Evolutionary conservation across 2,113 vertebrate genomes (phyloP), one percentile per base, ranked within the genome.

Genomic region (Perca flavescens): DNA sequence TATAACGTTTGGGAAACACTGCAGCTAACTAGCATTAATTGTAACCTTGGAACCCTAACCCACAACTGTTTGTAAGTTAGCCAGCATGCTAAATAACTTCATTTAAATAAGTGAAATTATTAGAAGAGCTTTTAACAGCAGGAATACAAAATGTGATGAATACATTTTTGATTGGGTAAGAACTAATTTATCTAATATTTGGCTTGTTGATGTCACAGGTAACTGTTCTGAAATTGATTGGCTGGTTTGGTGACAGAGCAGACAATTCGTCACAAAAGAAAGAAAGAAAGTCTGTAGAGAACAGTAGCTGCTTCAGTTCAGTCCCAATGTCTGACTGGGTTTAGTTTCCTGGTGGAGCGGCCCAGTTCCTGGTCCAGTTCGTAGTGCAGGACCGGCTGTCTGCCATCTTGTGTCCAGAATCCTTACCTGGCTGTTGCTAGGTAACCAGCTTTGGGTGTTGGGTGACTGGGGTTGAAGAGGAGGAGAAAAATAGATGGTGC

Each of bases 171-270:
- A 28, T 13, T 9, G 28, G 65, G 28, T 36, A 8, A 28, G 6
- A 7, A 62, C 4, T 5, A 2, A 17, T 2, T 46, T 2, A 36
- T 34, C 19, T 16, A 1, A 2, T 47, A 13, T 25, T 36, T 49
- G 61, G 36, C 21, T 69, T 49, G 61, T 2, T 49, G 60, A 28
- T 10, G 22, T 43, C 31, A 49, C 16, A 61, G 21, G n/a, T 40
- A 15, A 4, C 40, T 5, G 31, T 19, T 54, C 17, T 53, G 6
- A 15, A 15, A 66, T 17, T 70, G 78, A 89, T 78, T 80, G 86
- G 76, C 85, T 76, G 79, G 73, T 79, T 79, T 58, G 53, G 47
- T 28, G 46, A 61, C 79, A 52, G 64, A 43, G 21, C 11, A 36
- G 40, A 28, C 53, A 62, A 52, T 36, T 4, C 34, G 1, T 34